These are phyloP conservation scores for Empis stercorea DNA, from an alignment of 2,888 invertebrate species.

Conservation along the genomic window DNA sequence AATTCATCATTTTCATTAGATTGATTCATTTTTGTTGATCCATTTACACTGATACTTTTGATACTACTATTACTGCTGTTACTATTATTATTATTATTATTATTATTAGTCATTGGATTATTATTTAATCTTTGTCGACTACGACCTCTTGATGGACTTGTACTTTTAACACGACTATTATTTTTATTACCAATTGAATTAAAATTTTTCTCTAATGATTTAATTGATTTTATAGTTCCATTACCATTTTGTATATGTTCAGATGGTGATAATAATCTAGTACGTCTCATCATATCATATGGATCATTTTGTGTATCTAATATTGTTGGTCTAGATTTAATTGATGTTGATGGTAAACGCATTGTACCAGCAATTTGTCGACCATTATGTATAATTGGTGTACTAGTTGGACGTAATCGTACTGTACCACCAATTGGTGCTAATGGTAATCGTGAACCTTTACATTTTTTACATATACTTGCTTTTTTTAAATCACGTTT, in stretches of 20 bases:
- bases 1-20: neutral
- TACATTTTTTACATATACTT: slow-evolving; percentile 70
- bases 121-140: slow-evolving; percentile 32
- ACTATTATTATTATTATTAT: neutral
- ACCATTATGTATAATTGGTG: slow-evolving; percentile 20
- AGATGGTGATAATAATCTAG: slow-evolving; percentile 56
- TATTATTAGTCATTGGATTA: neutral
- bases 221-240: slow-evolving; percentile 12
- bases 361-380: slow-evolving; percentile 47
- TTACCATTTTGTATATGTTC: slow-evolving; percentile 25
- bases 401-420: slow-evolving; percentile 34
- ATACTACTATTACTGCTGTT: neutral
- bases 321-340: slow-evolving; percentile 49
- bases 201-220: slow-evolving; percentile 30
- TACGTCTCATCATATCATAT: slow-evolving; percentile 71
- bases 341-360: slow-evolving; percentile 43
- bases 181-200: slow-evolving; percentile 35
- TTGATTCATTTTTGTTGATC: neutral
- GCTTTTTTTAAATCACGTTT: slow-evolving; percentile 61
- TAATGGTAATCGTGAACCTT: slow-evolving; percentile 62
- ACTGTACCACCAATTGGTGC: slow-evolving; percentile 59
- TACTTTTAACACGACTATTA: slow-evolving; percentile 42
- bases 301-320: slow-evolving; percentile 57
- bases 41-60: neutral
- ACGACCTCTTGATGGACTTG: slow-evolving; percentile 44